These are phyloP conservation scores for Odontocolon sp. DNA, from an alignment of 2,888 invertebrate genomes.

Conservation along the genomic window DNA sequence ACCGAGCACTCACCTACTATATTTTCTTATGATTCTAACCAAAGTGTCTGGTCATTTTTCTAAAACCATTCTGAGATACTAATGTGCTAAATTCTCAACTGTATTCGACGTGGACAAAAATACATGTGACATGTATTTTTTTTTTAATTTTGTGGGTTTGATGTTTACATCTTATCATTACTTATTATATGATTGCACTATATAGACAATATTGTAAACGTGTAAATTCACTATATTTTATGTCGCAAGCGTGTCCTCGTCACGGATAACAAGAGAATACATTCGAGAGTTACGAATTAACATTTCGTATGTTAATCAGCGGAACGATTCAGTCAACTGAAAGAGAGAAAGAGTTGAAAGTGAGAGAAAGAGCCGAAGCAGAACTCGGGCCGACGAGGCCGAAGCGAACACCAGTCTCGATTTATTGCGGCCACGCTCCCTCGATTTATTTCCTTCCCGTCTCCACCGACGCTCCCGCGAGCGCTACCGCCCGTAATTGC, in stretches of 20 bases:
- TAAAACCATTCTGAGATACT: too few species aligned
- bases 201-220: background rate
- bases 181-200: too few species aligned
- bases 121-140: background rate
- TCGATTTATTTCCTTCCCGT: constrained; percentile 60
- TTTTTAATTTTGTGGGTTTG: background rate
- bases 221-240: constrained; percentile 22
- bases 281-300: constrained; percentile 58
- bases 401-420: constrained; percentile 47
- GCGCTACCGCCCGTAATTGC: constrained; percentile 49
- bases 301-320: constrained; percentile 59
- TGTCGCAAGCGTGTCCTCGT: constrained; percentile 27
- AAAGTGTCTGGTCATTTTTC: too few species aligned
- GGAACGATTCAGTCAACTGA: constrained; percentile 56
- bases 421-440: constrained; percentile 55
- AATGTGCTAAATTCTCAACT: background rate
- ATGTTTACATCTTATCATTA: too few species aligned
- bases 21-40: too few species aligned
- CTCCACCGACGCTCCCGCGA: constrained; percentile 27
- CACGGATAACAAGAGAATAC: constrained; percentile 15
- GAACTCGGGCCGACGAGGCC: constrained; percentile 37
- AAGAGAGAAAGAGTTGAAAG: background rate
- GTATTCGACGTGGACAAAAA: constrained; percentile 7
- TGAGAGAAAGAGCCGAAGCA: background rate
- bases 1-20: too few species aligned